These are phyloP conservation scores for Zoanthus sansibaricus DNA, from an alignment of 92 coral and sea anemone genomes.

Conservation along the genomic window DNA sequence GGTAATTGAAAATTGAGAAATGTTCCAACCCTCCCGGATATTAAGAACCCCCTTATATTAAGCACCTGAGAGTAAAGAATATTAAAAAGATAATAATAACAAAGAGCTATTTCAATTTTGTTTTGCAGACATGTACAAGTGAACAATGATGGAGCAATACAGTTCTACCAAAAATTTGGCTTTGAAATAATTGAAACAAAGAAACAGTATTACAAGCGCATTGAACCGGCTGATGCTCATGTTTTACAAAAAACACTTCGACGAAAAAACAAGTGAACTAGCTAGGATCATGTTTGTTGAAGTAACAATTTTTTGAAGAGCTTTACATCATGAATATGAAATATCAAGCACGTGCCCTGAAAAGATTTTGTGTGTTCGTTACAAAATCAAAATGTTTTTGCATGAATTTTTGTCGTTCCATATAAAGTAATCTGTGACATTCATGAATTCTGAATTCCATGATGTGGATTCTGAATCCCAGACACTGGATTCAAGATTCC, in stretches of 20 bases:
- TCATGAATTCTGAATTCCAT: too few species aligned
- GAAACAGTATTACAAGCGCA: slow-evolving; percentile 96
- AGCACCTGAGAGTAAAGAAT: too few species aligned
- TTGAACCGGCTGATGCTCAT: slow-evolving; percentile 99
- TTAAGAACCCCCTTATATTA: too few species aligned
- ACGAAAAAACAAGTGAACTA: slow-evolving; percentile 60
- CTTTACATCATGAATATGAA: neutral
- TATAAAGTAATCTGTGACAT: too few species aligned
- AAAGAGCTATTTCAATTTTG: neutral
- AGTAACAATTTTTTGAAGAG: neutral
- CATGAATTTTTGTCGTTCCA: neutral
- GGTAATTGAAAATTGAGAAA: too few species aligned
- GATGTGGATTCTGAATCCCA: too few species aligned
- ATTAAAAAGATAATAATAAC: too few species aligned
- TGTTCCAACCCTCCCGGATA: too few species aligned
- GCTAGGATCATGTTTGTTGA: neutral
- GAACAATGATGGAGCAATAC: slow-evolving; percentile 97
- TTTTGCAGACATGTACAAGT: slow-evolving; percentile 95
- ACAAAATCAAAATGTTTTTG: neutral
- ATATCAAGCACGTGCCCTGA: neutral
- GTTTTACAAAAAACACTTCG: slow-evolving; percentile 95
- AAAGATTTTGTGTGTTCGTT: neutral
- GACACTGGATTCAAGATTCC: too few species aligned
- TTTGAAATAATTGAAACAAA: slow-evolving; percentile 99
- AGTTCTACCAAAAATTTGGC: slow-evolving; percentile 89